A percentile compares a stretch with the other conserved stretches of the same genome.
phyloP scores from a whole-genome alignment of 2,113 vertebrate genomes.

The Xenopus borealis region DNA sequence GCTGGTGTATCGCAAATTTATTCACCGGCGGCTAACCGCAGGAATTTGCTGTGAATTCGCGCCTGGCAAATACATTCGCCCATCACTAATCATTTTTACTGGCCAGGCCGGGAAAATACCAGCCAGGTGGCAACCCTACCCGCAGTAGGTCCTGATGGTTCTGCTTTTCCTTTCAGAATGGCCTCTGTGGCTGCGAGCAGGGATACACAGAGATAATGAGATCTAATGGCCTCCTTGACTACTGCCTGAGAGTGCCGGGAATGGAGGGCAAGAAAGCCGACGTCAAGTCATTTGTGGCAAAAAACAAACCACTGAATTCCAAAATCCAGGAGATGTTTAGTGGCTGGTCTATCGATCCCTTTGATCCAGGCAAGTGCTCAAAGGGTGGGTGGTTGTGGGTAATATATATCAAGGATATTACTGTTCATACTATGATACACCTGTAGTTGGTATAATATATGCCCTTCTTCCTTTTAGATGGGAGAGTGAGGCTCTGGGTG shows the following conservation, averaged over 20 bases:
- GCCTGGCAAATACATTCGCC: too few relatives aligned
- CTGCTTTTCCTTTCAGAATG: conserved; percentile 70
- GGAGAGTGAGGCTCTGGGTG: conserved; percentile 92
- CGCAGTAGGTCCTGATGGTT: background rate
- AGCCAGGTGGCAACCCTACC: too few relatives aligned
- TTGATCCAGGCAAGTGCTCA: conserved; percentile 80
- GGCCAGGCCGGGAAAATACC: too few relatives aligned
- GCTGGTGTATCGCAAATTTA: too few relatives aligned
- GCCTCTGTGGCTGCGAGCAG: conserved; percentile 89
- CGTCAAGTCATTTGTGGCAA: conserved; percentile 86
- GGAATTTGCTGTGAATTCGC: too few relatives aligned
- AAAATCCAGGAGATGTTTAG: conserved; percentile 87
- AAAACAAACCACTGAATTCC: conserved; percentile 84
- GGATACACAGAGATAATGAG: conserved; percentile 95
- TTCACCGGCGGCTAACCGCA: too few relatives aligned
- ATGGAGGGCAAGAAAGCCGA: conserved; percentile 92
- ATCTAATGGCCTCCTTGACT: conserved; percentile 92
- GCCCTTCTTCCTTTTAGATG: conserved; percentile 73
- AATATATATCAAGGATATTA: too few relatives aligned
- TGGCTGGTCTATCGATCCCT: conserved; percentile 89
- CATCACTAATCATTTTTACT: too few relatives aligned
- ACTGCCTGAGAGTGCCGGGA: conserved; percentile 92
- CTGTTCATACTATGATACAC: too few relatives aligned
- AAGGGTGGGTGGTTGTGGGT: too few relatives aligned
- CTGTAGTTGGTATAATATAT: too few relatives aligned